Evolutionary conservation across 2,113 vertebrate species (phyloP), one percentile per base, ranked within the genome.

Genomic region (Myotis brandtii): DNA sequence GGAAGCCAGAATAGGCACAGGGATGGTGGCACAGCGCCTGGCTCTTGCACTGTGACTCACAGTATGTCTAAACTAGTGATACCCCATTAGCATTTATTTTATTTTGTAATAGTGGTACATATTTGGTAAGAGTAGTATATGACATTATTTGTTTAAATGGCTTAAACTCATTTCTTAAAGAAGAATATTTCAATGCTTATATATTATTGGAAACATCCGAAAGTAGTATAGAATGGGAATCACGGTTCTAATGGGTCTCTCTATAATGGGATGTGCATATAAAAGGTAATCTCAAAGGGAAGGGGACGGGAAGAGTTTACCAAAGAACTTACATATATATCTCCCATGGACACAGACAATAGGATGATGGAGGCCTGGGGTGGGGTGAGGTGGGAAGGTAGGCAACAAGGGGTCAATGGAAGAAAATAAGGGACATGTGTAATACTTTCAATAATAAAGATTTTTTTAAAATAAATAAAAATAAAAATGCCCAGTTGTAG

Each of bases 81-180:
- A 67, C 34, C 16, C n/a, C 30, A 5, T 30, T 69, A 27, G 43
- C 16, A 17, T 54, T 79, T 86, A 80, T 82, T 95, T 87, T 46
- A 79, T 70, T 94, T 92, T 92, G 2, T 77, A 81, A 86, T 9
- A 21, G 30, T 59, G 52, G 20, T 77, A 14, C 11, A 3, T 54
- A 48, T 82, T 73, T 94, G 46, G 25, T 77, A 32, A 90, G 62
- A 92, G 18, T 54, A 8, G 23, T 75, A 3, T 2, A 30, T 79
- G 43, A 16, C 2, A 23, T 69, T 67, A 46, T 59, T 88, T 88
- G 56, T 89, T 96, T 84, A 85, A 85, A 77, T 87, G 6, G 21
- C 23, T 76, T 66, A 46, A 91, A 59, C 16, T 67, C 3, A 23
- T 76, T 95, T 75, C 21, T 77, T 79, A 17, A 83, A 75, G 69